Conservation (phyloP, 2,797 vertebrate genomes). For the Distichodus sexfasciatus region DNA sequence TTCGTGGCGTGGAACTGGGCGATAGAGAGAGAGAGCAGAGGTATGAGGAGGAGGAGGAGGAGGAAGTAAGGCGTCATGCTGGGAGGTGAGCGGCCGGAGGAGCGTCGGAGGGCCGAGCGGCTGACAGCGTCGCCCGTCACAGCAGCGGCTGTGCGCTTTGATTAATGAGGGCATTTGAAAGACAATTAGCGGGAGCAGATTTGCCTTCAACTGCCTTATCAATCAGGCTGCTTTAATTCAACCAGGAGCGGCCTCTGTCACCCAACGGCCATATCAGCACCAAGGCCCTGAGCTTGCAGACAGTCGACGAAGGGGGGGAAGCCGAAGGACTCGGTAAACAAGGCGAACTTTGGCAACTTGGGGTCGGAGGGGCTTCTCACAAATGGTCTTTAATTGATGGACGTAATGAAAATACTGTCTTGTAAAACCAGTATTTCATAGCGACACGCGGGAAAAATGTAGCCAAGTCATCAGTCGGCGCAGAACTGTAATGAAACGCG, state of each 20-base stretch:
- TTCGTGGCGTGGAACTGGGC: conserved; percentile 65
- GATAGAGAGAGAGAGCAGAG: conserved; percentile 67
- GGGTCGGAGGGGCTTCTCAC: background rate
- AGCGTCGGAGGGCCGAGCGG: conserved; percentile 75
- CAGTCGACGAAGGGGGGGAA: conserved; percentile 49
- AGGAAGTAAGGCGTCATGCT: conserved; percentile 81
- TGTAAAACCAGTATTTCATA: conserved; percentile 39
- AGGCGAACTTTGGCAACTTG: conserved; percentile 17
- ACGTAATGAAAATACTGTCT: conserved; percentile 37
- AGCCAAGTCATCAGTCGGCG: conserved; percentile 27
- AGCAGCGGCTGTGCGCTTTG: conserved; percentile 75
- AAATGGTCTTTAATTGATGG: conserved; percentile 32
- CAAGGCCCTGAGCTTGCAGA: conserved; percentile 64
- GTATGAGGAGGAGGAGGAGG: background rate
- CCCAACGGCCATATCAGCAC: conserved; percentile 73
- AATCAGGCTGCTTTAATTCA: conserved; percentile 91
- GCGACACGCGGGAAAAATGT: conserved; percentile 31
- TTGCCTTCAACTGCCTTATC: conserved; percentile 93
- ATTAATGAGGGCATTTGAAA: conserved; percentile 99
- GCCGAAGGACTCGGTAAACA: conserved; percentile 30
- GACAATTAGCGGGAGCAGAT: conserved; percentile 96
- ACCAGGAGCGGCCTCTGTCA: conserved; percentile 72
- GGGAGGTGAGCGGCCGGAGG: conserved; percentile 81
- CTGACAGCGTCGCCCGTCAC: conserved; percentile 86
- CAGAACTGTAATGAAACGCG: conserved; percentile 49